These are phyloP conservation scores for Drosophila pandora DNA, from an alignment of 1,140 invertebrate species.

Conservation along the genomic window DNA sequence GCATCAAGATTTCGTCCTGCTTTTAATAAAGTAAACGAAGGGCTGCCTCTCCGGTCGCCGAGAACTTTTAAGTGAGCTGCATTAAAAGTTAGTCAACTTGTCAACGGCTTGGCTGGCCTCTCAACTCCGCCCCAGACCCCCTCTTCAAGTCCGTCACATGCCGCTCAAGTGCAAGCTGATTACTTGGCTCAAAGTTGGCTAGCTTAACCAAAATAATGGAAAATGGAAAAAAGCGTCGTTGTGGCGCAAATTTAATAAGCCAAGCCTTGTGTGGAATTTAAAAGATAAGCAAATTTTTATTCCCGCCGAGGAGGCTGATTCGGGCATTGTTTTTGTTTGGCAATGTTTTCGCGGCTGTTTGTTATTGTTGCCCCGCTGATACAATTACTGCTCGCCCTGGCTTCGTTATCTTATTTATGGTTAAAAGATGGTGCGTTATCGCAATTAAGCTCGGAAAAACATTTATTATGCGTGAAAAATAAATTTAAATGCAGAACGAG, in stretches of 20 bases:
- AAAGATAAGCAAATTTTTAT: conserved; percentile 48
- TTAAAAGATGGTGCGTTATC: conserved; percentile 59
- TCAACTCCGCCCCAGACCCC: neutral
- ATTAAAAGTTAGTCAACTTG: conserved; percentile 80
- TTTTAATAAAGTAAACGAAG: conserved; percentile 58
- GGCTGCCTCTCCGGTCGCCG: conserved; percentile 29
- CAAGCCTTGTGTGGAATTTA: conserved; percentile 30
- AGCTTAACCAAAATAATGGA: conserved; percentile 33
- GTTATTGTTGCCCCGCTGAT: conserved; percentile 9
- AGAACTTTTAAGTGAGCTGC: conserved; percentile 75
- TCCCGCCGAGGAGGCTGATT: conserved; percentile 12
- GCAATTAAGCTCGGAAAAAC: conserved; percentile 62
- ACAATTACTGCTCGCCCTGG: conserved; percentile 15
- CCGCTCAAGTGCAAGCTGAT: conserved; percentile 54
- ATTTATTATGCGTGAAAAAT: conserved; percentile 66
- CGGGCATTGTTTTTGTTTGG: conserved; percentile 16
- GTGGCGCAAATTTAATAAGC: conserved; percentile 56
- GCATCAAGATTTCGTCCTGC: conserved; percentile 51
- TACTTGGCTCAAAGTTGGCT: conserved; percentile 57
- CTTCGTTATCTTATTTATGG: conserved; percentile 59
- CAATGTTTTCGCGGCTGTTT: conserved; percentile 22
- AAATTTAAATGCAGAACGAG: conserved; percentile 32
- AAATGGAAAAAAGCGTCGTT: neutral
- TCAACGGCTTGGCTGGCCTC: conserved; percentile 59
- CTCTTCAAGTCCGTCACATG: conserved; percentile 2